Evolutionary conservation across 2,797 vertebrate genomes (phyloP), one percentile per base, ranked within the genome.

Genomic region (Syngnathus acus): DNA sequence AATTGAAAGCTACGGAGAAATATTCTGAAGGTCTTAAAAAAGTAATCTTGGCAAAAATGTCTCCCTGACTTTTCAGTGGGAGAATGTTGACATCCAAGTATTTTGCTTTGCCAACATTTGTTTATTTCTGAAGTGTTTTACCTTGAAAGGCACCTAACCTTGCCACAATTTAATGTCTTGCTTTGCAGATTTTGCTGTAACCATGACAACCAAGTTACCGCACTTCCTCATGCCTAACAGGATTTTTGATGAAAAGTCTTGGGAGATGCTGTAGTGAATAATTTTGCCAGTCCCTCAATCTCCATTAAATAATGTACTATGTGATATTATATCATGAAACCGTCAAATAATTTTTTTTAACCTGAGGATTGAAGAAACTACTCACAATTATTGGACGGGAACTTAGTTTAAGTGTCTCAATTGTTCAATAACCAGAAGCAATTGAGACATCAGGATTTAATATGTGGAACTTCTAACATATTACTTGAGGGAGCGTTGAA

Each of bases 131-230:
- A 16, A 26, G 39, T 6, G 60, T 45, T 62, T 62, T 26, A 26
- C 60, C 42, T 62, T 45, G 60, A 17, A 17, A 62, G 21, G 21
- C 21, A 23, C n/a, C 60, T 62, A 45, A 62, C 40, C 60, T 45
- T 26, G 40, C 42, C 60, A 26, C 40, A 26, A 13, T n/a, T 62
- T 4, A 62, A 45, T 26, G 2, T 23, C 21, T 45, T 13, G 11
- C 40, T 45, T 62, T 62, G 45, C 38, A 45, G 60, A 62, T 51
- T 72, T 65, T 37, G 43, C 62, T 11, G 45, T 62, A 16, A 45
- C 60, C 60, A 62, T 45, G 60, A 45, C 60, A 62, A 62, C 60
- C 13, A 17, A 62, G 21, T 45, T 14, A 3, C 13, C n/a, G 23
- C 8, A 42, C 5, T 45, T 45, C 5, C 6, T 62, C 60, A 43